These are phyloP conservation scores for Rhagologus leucostigma DNA, from an alignment of 2,113 vertebrate species.

Conservation along the genomic window DNA sequence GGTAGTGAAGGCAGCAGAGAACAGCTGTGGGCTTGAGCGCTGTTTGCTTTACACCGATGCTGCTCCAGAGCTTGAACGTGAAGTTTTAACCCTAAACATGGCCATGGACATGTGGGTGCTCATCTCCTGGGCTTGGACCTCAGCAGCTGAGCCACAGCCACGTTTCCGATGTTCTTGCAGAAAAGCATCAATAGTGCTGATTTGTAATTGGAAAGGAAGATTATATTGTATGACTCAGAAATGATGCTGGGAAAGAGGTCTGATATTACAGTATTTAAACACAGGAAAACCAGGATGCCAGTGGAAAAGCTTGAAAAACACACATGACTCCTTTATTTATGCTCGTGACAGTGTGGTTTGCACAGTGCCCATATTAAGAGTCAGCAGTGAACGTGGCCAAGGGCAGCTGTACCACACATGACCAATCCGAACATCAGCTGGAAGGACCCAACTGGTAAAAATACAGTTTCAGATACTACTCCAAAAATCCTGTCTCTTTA, in stretches of 20 bases:
- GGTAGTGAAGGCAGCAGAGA: neutral
- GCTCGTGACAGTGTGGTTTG: neutral
- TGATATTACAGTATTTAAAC: neutral
- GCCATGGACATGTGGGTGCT: accelerated
- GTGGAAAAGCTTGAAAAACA: neutral
- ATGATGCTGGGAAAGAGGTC: neutral
- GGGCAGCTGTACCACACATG: accelerated
- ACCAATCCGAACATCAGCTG: neutral
- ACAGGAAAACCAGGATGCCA: neutral
- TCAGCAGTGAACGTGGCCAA: neutral
- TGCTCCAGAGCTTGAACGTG: accelerated
- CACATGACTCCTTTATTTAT: neutral
- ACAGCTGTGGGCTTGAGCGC: neutral
- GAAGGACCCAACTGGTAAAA: neutral
- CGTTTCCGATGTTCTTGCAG: neutral
- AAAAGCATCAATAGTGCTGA: conserved; percentile 4
- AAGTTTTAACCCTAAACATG: neutral
- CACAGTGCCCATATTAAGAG: neutral
- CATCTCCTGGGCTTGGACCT: accelerated
- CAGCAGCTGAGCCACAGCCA: neutral
- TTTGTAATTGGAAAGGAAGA: neutral
- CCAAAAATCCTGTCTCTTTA: neutral
- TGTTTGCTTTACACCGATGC: neutral
- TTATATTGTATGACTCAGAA: neutral
- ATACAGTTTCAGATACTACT: neutral